A percentile compares a stretch with the other conserved stretches of the same genome.
Evolutionary conservation across 2,797 vertebrate genomes (phyloP).

Genomic region (Rallus crepitans): DNA sequence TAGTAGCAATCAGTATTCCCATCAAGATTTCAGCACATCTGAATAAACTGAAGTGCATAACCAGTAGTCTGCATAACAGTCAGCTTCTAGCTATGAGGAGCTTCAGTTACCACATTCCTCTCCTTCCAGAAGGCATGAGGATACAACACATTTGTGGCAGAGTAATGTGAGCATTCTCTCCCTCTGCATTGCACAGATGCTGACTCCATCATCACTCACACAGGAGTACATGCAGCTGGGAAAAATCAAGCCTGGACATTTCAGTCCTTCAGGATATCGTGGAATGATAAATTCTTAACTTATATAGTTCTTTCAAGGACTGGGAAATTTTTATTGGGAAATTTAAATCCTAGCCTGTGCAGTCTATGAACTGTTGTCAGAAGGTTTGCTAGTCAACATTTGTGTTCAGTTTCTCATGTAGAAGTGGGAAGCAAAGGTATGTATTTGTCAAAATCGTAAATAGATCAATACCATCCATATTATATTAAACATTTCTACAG

Average conservation of each 20-base stretch:
- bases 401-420: not conserved
- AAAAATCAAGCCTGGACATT: not conserved
- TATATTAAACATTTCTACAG: not conserved
- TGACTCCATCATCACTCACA: not conserved
- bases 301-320: not conserved
- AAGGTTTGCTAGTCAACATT: not conserved
- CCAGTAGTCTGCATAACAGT: not conserved
- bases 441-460: not conserved
- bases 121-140: not conserved
- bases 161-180: not conserved
- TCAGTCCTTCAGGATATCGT: not conserved
- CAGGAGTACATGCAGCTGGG: not conserved
- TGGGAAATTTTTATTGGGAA: not conserved
- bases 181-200: not conserved
- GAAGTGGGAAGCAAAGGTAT: not conserved
- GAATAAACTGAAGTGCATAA: not conserved
- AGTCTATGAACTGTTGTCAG: not conserved
- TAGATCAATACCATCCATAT: not conserved
- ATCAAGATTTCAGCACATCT: not conserved
- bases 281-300: not conserved
- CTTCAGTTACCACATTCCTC: not conserved
- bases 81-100: not conserved
- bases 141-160: conserved; percentile 40
- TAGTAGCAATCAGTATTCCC: not conserved
- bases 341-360: not conserved